Evolutionary conservation across 2,888 invertebrate genomes (phyloP), one percentile per base, ranked within the genome.

Genomic region (Drosophila incognita): DNA sequence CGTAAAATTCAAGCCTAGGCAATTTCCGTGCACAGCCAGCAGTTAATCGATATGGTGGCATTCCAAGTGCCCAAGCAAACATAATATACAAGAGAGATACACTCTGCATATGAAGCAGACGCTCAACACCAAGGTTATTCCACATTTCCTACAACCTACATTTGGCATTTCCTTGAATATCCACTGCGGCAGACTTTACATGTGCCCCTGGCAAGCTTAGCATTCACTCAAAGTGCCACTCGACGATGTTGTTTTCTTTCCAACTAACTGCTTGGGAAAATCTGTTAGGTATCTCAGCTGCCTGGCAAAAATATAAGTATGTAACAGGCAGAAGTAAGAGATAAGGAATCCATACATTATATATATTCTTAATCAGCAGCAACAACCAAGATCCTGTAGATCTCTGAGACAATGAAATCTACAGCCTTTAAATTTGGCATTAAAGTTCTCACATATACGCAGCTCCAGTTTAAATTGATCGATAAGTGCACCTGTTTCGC

Each of bases 21-120:
- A 69, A 66, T 72, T 60, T 66, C 59, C 74, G 27, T 36, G 35
- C 57, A 53, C 65, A 58, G 59, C 51, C 56, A 40, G 42, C 59
- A 72, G 68, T 73, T 76, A 81, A 79, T 79, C 79, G 81, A 79
- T 79, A 79, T 73, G 66, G 46, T 36, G 63, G 40, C 65, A 53
- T 64, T 81, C 42, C 29, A 66, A 54, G 65, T 65, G 27, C 35
- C 58, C 48, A 36, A 24, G 46, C 56, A 51, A 52, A 13, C 67
- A 57, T 35, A 63, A 73, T 67, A 46, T 46, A 24, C 24, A 54
- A 56, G 46, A n/a, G 53, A 56, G 56, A 56, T 40, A 63, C 56
- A 56, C 38, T 40, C 42, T 63, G 54, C 62, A 56, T 62, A 52
- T 52, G 15, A 52, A 31, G 36, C 24, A 15, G 27, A 48, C 31